Percentiles rank a stretch among this genome's conserved stretches.
These are phyloP conservation scores for Beroe ovata DNA, from an alignment of 37 sponge, comb jelly and placozoan species.

Conservation along the genomic window DNA sequence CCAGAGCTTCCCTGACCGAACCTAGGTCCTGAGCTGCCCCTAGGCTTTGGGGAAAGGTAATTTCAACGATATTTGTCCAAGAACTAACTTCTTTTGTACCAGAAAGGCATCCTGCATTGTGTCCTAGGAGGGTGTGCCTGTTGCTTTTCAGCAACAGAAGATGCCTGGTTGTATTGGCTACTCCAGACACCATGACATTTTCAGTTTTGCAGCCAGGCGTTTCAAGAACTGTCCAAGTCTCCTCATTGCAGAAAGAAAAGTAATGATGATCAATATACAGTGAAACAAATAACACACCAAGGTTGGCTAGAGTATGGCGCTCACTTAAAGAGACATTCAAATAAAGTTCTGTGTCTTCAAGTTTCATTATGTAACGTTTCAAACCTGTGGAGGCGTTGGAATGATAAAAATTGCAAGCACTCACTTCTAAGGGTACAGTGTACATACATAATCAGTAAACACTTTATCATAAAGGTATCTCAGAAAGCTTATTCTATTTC, in stretches of 20 bases:
- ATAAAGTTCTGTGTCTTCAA: constrained; percentile 15
- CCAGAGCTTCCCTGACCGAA: background rate
- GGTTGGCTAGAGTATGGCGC: background rate
- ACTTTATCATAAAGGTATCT: no score
- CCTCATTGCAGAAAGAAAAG: background rate
- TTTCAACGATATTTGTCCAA: constrained; percentile 8
- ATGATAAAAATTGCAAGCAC: no score
- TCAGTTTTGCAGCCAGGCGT: constrained; percentile 38
- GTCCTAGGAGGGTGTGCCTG: constrained; percentile 31
- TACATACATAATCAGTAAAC: no score
- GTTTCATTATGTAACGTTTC: background rate
- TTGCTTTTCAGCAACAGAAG: background rate
- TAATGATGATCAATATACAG: background rate
- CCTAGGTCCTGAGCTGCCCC: background rate
- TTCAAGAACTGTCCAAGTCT: background rate
- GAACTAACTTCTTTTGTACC: constrained; percentile 61
- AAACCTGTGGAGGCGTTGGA: no score
- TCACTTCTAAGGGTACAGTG: no score
- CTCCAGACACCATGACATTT: constrained; percentile 31
- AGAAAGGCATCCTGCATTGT: constrained; percentile 23
- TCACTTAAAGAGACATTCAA: background rate
- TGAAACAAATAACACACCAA: background rate
- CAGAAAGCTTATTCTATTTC: no score
- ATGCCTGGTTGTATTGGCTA: constrained; percentile 31
- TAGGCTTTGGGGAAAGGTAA: background rate